These are phyloP conservation scores for Cheilosia grossa DNA, from an alignment of 2,888 invertebrate species.

Conservation along the genomic window DNA sequence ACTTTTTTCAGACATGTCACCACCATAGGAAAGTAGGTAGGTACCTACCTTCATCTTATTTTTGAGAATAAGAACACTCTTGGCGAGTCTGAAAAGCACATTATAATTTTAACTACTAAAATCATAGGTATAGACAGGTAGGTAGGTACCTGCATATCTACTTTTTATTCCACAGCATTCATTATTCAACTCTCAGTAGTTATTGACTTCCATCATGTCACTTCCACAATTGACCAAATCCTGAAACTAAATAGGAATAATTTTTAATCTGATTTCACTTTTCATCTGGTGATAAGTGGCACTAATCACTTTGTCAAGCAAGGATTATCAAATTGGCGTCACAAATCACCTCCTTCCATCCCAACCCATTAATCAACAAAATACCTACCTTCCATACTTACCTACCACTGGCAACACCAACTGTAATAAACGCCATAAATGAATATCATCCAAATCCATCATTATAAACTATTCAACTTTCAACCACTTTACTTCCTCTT, in stretches of 20 bases:
- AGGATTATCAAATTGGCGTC: conserved; percentile 67
- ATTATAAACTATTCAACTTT: conserved; percentile 74
- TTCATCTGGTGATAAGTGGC: conserved; percentile 33
- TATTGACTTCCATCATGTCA: too few species aligned
- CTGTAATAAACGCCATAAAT: conserved; percentile 68
- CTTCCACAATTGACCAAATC: not conserved
- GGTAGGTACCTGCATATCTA: too few species aligned
- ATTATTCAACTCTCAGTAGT: too few species aligned
- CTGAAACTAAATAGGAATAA: not conserved
- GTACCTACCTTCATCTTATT: too few species aligned
- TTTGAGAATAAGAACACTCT: too few species aligned
- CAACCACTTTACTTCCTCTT: conserved; percentile 75
- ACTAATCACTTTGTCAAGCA: conserved; percentile 67
- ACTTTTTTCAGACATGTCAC: too few species aligned
- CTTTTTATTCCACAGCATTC: too few species aligned
- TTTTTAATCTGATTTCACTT: conserved; percentile 37
- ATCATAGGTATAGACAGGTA: too few species aligned
- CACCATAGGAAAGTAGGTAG: too few species aligned
- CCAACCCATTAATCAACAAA: conserved; percentile 65
- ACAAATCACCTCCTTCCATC: conserved; percentile 61
- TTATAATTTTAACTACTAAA: too few species aligned
- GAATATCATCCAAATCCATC: conserved; percentile 72
- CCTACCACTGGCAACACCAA: conserved; percentile 63
- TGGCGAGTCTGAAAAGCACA: too few species aligned
- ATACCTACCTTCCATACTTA: conserved; percentile 16